A percentile compares a stretch with the other conserved stretches of the same genome.
Evolutionary conservation across 2,797 vertebrate genomes (phyloP).

Genomic region (Sebastes diaconus): DNA sequence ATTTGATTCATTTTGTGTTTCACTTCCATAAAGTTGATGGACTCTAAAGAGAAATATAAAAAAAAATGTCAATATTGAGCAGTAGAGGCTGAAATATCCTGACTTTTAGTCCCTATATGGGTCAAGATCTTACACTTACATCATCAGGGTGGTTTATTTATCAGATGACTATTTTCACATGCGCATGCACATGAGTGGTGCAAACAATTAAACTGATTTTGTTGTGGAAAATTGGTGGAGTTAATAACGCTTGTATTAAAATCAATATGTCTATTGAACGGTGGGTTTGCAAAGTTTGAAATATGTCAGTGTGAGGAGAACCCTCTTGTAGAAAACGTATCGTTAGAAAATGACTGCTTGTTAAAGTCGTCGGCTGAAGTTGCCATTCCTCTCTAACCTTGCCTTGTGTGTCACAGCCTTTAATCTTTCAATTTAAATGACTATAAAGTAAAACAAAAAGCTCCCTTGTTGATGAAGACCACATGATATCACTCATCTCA

Average conservation of each 20-base stretch:
- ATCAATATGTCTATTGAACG: background rate
- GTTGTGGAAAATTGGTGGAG: background rate
- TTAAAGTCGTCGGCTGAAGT: constrained; percentile 43
- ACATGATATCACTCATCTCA: constrained; percentile 76
- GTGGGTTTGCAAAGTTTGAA: constrained; percentile 1
- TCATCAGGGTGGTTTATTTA: background rate
- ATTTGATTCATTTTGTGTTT: background rate
- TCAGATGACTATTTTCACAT: background rate
- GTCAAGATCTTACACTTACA: background rate
- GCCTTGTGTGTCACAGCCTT: constrained; percentile 60
- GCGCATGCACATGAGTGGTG: no score
- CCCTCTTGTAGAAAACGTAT: background rate
- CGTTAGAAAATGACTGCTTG: constrained; percentile 14
- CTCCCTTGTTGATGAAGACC: constrained; percentile 66
- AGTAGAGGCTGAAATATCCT: background rate
- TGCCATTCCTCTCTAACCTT: constrained; percentile 45
- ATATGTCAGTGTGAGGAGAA: background rate
- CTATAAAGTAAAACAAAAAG: constrained; percentile 66
- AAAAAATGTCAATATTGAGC: background rate
- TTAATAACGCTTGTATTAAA: background rate
- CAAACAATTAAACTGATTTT: background rate
- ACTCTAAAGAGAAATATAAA: background rate
- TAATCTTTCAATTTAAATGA: constrained; percentile 61
- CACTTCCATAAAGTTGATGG: background rate
- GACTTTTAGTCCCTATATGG: background rate